Conservation (phyloP, 1,140 invertebrate genomes). For the Teleogryllus occipitalis region DNA sequence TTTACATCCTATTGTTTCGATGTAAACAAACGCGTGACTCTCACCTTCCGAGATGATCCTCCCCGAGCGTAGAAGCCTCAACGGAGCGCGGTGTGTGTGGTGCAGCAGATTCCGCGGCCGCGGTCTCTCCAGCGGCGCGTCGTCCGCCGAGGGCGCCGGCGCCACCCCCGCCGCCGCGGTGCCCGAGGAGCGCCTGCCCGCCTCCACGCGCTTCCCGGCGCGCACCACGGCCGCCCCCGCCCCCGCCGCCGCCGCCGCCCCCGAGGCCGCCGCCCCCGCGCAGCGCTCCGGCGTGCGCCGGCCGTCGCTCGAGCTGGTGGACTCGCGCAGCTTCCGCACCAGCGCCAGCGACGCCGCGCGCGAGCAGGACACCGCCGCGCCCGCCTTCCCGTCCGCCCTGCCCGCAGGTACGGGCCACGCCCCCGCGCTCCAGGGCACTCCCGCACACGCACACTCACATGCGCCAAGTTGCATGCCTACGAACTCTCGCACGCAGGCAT, state of each 20-base stretch:
- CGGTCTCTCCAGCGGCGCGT: neutral
- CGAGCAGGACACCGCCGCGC: constrained; percentile 25
- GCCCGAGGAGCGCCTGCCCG: constrained; percentile 52
- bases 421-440: too few species aligned
- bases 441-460: too few species aligned
- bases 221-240: constrained; percentile 52
- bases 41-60: too few species aligned
- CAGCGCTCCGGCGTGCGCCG: constrained; percentile 43
- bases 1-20: too few species aligned
- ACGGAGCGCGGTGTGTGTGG: too few species aligned
- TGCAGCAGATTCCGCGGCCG: too few species aligned
- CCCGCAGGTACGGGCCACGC: constrained; percentile 32
- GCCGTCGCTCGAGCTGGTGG: constrained; percentile 65
- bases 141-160: constrained; percentile 38
- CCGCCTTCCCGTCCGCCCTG: constrained; percentile 40
- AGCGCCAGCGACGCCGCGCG: constrained; percentile 36
- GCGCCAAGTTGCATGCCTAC: too few species aligned
- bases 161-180: constrained; percentile 24
- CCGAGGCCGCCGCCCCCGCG: constrained; percentile 14
- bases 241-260: constrained; percentile 21
- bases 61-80: too few species aligned
- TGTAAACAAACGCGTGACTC: too few species aligned
- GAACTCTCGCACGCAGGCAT: too few species aligned
- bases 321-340: constrained; percentile 69
- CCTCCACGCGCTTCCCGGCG: constrained; percentile 69